Evolutionary conservation across 2,797 vertebrate species (phyloP).

Genomic region (Otolemur crassicaudatus): DNA sequence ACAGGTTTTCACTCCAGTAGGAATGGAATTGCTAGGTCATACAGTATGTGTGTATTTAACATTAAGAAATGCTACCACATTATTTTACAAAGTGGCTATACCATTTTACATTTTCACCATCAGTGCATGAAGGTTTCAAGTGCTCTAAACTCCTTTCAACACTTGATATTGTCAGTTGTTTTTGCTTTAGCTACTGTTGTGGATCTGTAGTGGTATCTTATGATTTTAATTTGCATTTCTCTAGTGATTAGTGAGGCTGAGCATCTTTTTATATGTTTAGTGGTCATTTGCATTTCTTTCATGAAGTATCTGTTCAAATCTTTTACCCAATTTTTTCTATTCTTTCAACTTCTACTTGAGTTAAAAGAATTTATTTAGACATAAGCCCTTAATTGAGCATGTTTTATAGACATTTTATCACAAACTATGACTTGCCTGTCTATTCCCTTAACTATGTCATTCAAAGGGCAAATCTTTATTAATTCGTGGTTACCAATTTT

Average conservation of each 20-base stretch:
- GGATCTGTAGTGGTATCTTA: neutral
- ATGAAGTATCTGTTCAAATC: neutral
- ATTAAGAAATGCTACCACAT: neutral
- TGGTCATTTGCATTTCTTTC: slow-evolving; percentile 1
- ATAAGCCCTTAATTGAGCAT: slow-evolving; percentile 43
- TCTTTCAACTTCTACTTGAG: neutral
- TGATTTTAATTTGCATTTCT: slow-evolving; percentile 34
- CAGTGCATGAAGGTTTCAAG: neutral
- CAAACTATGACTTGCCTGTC: neutral
- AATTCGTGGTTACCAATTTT: neutral
- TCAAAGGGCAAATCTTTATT: slow-evolving; percentile 10
- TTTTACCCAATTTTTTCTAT: neutral
- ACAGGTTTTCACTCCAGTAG: neutral
- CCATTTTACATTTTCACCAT: slow-evolving; percentile 4
- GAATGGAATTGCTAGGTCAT: slow-evolving; percentile 21
- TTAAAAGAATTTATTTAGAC: neutral
- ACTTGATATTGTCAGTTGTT: neutral
- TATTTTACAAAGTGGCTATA: slow-evolving; percentile 16
- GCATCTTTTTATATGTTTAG: neutral
- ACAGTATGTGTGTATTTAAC: neutral
- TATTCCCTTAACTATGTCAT: neutral
- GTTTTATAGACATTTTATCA: slow-evolving; percentile 44
- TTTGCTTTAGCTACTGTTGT: neutral
- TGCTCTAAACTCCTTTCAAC: neutral
- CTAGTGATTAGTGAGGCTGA: neutral